These are phyloP conservation scores for Ganaspis brasiliensis DNA, from an alignment of 2,888 invertebrate genomes.

Conservation along the genomic window DNA sequence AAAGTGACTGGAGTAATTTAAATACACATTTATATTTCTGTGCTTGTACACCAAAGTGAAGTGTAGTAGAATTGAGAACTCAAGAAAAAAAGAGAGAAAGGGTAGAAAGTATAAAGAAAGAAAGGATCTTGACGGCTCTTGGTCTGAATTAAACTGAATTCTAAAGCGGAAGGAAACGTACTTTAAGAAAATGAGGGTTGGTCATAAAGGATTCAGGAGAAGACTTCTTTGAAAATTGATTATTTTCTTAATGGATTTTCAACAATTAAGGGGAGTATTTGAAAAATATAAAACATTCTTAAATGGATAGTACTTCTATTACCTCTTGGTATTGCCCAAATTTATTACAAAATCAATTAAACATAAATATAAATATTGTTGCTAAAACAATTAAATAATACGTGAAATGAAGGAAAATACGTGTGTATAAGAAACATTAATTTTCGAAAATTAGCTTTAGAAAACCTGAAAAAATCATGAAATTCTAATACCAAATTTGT, in stretches of 20 bases:
- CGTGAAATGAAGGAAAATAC: too few relatives aligned
- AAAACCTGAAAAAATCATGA: too few relatives aligned
- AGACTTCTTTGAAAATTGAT: conserved; percentile 9
- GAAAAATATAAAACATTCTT: not conserved
- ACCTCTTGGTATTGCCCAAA: too few relatives aligned
- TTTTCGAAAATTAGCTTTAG: too few relatives aligned
- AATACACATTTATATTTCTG: too few relatives aligned
- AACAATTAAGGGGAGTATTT: not conserved
- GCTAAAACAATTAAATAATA: too few relatives aligned
- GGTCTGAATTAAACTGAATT: conserved; percentile 7
- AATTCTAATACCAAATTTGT: too few relatives aligned
- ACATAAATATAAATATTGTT: too few relatives aligned
- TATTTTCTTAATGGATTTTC: conserved; percentile 10
- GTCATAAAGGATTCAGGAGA: not conserved
- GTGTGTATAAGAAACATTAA: too few relatives aligned
- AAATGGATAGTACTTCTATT: not conserved
- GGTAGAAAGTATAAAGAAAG: not conserved
- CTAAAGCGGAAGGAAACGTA: conserved; percentile 19
- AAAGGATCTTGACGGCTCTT: conserved; percentile 1
- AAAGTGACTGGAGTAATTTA: too few relatives aligned
- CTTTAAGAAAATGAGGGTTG: conserved; percentile 24
- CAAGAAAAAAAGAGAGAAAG: not conserved
- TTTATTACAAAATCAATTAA: too few relatives aligned
- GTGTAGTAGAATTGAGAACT: conserved; percentile 7
- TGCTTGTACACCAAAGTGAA: not conserved